Evolutionary conservation across 2,888 invertebrate genomes (phyloP), one percentile per base, ranked within the genome.

Genomic region (Polydesmus complanatus): DNA sequence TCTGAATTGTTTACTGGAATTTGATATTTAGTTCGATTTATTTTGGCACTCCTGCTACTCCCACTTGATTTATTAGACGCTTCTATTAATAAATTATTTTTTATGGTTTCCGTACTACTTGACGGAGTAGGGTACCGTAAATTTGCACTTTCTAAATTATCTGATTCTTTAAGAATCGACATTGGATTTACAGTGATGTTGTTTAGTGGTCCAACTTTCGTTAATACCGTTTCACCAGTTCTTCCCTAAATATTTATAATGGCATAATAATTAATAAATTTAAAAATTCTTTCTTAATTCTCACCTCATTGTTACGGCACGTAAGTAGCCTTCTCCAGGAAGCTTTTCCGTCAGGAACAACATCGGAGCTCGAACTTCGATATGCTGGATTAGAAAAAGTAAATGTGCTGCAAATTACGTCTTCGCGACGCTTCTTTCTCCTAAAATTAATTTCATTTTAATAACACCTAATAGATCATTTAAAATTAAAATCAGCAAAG

Each of bases 361-460:
- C 75, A 21, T 79, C 78, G 27, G 77, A 78, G 51, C 81, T 75
- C 2, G 78, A 77, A 54, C 77, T 79, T 67, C 82, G 82, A 72
- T 92, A 93, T 72, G 90, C 91, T 2, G 92, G 92, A 77, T 93
- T 92, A 54, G 89, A 85, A 74, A 90, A 92, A 0, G 88, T 88
- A 68, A 89, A 79, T 23, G 88, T 85, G 52, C 85, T 85, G 59
- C 72, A 72, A 11, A 67, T 65, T 49, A 69, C 68, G 58, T 70
- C 70, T 21, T 68, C 64, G 5, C 70, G 64, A 61, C 69, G 64
- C 56, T 66, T 66, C 54, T 66, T 65, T 49, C 69, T 68, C 60
- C 67, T 67, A 63, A 50, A 64, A 64, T 48, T 51, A 51, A 51
- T 51, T 51, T 37, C 37, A 37, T 5, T 37, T 37, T 37, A 37